A percentile compares a stretch with the other conserved stretches of the same genome.
Evolutionary conservation across 1,140 invertebrate genomes (phyloP).

Genomic region (Coelopa frigida): DNA sequence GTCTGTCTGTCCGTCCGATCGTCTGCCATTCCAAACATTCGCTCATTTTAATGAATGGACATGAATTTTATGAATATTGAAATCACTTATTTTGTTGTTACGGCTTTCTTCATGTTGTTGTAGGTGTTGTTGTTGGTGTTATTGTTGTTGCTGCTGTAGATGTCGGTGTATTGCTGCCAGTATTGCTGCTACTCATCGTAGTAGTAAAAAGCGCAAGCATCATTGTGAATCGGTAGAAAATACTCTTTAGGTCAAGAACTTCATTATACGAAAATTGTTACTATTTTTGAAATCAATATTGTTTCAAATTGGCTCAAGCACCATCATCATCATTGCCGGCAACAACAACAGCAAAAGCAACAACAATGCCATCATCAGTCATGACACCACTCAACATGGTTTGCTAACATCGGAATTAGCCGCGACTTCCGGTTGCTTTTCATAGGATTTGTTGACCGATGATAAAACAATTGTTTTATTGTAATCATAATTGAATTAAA

Average conservation of each 20-base stretch:
- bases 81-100: slow-evolving; percentile 7
- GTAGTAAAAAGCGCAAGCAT: slow-evolving; percentile 10
- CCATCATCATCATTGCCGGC: background rate
- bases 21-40: background rate
- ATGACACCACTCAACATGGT: slow-evolving; percentile 8
- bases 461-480: too few species aligned
- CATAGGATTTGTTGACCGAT: too few species aligned
- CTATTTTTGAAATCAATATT: slow-evolving; percentile 7
- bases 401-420: too few species aligned
- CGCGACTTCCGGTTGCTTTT: too few species aligned
- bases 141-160: too few species aligned
- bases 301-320: slow-evolving; percentile 6
- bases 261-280: slow-evolving; percentile 2
- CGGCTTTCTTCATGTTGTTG: too few species aligned
- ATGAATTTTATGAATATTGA: slow-evolving; percentile 12
- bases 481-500: too few species aligned
- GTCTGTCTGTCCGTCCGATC: slow-evolving; percentile 7
- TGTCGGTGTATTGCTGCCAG: background rate
- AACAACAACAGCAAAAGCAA: background rate
- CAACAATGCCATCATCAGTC: slow-evolving; percentile 1
- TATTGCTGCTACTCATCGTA: background rate
- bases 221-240: slow-evolving; percentile 9
- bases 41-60: slow-evolving; percentile 7
- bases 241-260: slow-evolving; percentile 13
- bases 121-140: too few species aligned